A percentile compares a stretch with the other conserved stretches of the same genome.
Evolutionary conservation across 2,888 invertebrate genomes (phyloP).

Genomic region (Drosophila cognata): DNA sequence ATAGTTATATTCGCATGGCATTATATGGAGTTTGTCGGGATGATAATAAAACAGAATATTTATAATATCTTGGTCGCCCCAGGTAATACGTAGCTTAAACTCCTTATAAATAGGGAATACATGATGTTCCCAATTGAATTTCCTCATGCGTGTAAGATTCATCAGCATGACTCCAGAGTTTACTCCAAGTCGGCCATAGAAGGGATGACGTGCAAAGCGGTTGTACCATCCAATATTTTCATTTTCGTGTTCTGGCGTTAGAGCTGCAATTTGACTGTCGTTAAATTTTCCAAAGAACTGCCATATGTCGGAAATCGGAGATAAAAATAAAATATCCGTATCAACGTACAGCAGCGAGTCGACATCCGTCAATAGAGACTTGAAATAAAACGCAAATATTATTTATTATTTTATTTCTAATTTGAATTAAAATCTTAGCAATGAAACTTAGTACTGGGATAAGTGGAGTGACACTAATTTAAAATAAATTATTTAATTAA

Average conservation of each 20-base stretch:
- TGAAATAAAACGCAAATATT: conserved; percentile 3
- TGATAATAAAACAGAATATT: conserved; percentile 93
- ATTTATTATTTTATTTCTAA: not conserved
- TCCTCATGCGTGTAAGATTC: conserved; percentile 96
- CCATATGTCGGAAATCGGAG: conserved; percentile 94
- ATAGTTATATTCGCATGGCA: conserved; percentile 95
- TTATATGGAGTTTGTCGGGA: conserved; percentile 91
- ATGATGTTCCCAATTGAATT: conserved; percentile 93
- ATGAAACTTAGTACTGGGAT: not conserved
- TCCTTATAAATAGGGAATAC: conserved; percentile 93
- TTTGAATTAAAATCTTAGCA: not conserved
- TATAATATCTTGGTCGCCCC: conserved; percentile 98
- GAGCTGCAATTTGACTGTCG: conserved; percentile 93
- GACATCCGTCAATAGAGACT: conserved; percentile 90
- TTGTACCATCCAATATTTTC: conserved; percentile 98
- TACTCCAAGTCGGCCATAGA: conserved; percentile 92
- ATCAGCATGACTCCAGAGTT: conserved; percentile 99
- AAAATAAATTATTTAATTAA: too few relatives aligned
- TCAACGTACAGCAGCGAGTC: conserved; percentile 96
- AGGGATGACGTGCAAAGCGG: conserved; percentile 97
- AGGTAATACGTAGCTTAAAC: conserved; percentile 94
- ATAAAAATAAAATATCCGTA: conserved; percentile 95
- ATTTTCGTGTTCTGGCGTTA: conserved; percentile 96
- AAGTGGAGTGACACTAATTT: not conserved
- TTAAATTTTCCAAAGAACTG: conserved; percentile 92